These are phyloP conservation scores for Ormyrus thymus DNA, from an alignment of 2,888 invertebrate species.

Conservation along the genomic window DNA sequence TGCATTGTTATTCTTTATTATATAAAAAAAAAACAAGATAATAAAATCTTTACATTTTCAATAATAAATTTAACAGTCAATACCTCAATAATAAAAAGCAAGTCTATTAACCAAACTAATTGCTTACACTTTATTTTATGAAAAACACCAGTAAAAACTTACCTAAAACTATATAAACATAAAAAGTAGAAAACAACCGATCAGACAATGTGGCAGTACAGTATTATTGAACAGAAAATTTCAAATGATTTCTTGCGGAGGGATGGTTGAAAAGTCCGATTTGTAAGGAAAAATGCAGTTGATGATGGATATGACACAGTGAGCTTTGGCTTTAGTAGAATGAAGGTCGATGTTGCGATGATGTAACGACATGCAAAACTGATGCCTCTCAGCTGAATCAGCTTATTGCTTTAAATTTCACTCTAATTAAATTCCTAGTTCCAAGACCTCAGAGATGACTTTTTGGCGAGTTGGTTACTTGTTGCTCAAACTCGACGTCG, in stretches of 20 bases:
- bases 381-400: conserved; percentile 16
- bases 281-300: neutral
- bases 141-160: neutral
- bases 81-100: neutral
- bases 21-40: conserved; percentile 10
- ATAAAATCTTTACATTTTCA: neutral
- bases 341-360: conserved; percentile 29
- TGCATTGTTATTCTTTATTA: neutral
- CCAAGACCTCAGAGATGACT: conserved; percentile 68
- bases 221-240: too few species aligned
- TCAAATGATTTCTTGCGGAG: too few species aligned
- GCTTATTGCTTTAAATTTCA: conserved; percentile 16
- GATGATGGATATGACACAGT: conserved; percentile 32
- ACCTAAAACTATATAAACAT: neutral
- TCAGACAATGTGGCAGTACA: neutral
- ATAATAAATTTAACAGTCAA: conserved; percentile 14
- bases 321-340: conserved; percentile 48
- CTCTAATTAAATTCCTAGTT: conserved; percentile 32
- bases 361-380: conserved; percentile 11
- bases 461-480: conserved; percentile 63
- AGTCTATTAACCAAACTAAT: neutral
- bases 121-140: neutral
- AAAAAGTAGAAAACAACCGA: neutral
- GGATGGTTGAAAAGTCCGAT: too few species aligned
- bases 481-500: conserved; percentile 56